Percentiles rank a stretch among this genome's conserved stretches.
Evolutionary conservation across 1,140 invertebrate species (phyloP).

Genomic region (Drosophila fuyamai): DNA sequence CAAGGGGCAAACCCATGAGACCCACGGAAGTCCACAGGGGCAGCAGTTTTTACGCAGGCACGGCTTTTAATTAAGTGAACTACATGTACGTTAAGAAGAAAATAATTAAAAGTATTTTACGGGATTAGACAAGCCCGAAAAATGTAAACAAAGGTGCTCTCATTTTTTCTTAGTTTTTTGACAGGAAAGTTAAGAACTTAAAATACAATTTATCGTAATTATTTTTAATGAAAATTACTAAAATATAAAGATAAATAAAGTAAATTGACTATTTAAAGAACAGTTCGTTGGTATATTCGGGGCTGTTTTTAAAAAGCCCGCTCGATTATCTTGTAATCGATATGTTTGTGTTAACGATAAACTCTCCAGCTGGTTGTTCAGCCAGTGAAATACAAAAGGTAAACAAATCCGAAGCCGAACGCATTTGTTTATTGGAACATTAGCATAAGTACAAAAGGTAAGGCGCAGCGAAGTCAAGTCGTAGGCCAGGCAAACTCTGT

Average conservation of each 20-base stretch:
- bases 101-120: constrained; percentile 25
- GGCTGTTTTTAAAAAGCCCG: neutral
- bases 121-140: neutral
- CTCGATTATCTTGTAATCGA: neutral
- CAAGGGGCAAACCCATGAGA: neutral
- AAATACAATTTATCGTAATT: too few relatives aligned
- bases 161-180: too few relatives aligned
- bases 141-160: too few relatives aligned
- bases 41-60: constrained; percentile 28
- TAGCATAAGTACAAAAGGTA: constrained; percentile 51
- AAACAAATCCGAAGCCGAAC: constrained; percentile 42
- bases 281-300: too few relatives aligned
- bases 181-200: too few relatives aligned
- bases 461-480: constrained; percentile 2
- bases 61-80: constrained; percentile 39
- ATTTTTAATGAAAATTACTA: too few relatives aligned
- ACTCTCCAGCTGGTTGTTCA: constrained; percentile 17
- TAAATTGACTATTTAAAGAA: too few relatives aligned
- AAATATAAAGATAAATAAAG: too few relatives aligned
- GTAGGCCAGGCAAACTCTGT: constrained; percentile 6
- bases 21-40: neutral
- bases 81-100: constrained; percentile 40
- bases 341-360: constrained; percentile 3
- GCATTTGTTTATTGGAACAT: constrained; percentile 29
- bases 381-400: constrained; percentile 29